These are phyloP conservation scores for Lutraria rhynchaena DNA, from an alignment of 1,140 invertebrate species.

Conservation along the genomic window DNA sequence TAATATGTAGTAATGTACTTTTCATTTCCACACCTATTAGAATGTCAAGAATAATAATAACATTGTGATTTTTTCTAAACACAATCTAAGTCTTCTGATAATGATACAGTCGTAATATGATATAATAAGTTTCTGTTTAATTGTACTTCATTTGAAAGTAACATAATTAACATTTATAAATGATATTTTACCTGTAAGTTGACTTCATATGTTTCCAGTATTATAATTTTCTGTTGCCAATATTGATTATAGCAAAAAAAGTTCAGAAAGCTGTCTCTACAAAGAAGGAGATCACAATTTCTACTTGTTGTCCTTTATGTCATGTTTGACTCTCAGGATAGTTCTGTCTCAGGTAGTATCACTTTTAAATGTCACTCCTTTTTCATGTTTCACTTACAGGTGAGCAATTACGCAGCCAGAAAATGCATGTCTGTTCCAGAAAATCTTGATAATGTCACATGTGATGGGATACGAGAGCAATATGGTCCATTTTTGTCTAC, in stretches of 20 bases:
- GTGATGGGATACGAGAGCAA: not conserved
- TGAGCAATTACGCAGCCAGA: not conserved
- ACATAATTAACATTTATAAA: too few relatives aligned
- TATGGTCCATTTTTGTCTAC: not conserved
- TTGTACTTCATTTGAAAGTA: too few relatives aligned
- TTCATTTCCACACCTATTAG: too few relatives aligned
- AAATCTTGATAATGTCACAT: not conserved
- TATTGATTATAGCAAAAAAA: not conserved
- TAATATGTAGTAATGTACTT: too few relatives aligned
- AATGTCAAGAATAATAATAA: too few relatives aligned
- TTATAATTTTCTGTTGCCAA: not conserved
- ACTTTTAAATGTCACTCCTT: not conserved
- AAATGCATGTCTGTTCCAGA: not conserved
- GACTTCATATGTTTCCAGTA: not conserved
- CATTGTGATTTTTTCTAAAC: too few relatives aligned
- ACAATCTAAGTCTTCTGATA: too few relatives aligned
- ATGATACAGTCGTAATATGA: not conserved
- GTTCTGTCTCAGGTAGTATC: too few relatives aligned
- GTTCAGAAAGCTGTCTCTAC: not conserved
- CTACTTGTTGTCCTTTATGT: too few relatives aligned
- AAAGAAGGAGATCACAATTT: not conserved
- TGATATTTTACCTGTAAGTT: too few relatives aligned
- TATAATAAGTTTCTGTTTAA: not conserved
- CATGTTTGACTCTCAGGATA: too few relatives aligned
- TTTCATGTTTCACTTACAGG: constrained; percentile 2